Percentiles rank a stretch among this genome's conserved stretches.
These are phyloP conservation scores for Epinephelus awoara DNA, from an alignment of 2,797 vertebrate species.

Conservation along the genomic window DNA sequence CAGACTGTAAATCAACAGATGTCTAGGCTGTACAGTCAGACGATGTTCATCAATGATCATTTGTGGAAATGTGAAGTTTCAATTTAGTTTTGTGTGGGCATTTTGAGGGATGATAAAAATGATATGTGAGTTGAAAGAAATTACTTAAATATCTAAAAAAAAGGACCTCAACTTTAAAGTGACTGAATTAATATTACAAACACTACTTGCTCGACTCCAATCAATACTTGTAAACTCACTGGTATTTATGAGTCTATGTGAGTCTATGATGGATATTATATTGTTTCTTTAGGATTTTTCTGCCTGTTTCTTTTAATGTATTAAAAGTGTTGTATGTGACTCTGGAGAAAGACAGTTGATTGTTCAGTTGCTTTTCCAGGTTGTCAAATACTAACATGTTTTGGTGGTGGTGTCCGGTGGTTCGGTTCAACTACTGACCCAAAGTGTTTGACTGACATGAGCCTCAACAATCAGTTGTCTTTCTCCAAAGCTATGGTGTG, in stretches of 20 bases:
- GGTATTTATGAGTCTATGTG: background rate
- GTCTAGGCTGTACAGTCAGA: slow-evolving; percentile 51
- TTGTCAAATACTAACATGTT: no score
- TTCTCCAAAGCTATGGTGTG: no score
- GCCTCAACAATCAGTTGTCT: no score
- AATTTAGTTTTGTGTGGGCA: background rate
- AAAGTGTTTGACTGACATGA: no score
- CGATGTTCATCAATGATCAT: background rate
- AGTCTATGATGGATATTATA: background rate
- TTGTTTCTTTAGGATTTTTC: background rate
- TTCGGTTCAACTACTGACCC: no score
- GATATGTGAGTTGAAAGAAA: background rate
- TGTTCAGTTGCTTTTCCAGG: no score
- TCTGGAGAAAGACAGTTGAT: no score
- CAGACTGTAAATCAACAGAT: slow-evolving; percentile 67
- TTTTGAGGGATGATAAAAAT: slow-evolving; percentile 10
- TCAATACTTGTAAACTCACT: background rate
- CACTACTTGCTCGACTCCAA: background rate
- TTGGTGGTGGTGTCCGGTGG: no score
- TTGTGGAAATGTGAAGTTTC: slow-evolving; percentile 1
- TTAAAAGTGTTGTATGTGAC: no score
- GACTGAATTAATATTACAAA: background rate
- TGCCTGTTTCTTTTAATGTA: background rate
- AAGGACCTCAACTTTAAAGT: slow-evolving; percentile 8
- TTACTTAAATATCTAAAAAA: background rate